Base-by-base conservation (phyloP, 2,797 vertebrate genomes). In the Limosa lapponica region DNA sequence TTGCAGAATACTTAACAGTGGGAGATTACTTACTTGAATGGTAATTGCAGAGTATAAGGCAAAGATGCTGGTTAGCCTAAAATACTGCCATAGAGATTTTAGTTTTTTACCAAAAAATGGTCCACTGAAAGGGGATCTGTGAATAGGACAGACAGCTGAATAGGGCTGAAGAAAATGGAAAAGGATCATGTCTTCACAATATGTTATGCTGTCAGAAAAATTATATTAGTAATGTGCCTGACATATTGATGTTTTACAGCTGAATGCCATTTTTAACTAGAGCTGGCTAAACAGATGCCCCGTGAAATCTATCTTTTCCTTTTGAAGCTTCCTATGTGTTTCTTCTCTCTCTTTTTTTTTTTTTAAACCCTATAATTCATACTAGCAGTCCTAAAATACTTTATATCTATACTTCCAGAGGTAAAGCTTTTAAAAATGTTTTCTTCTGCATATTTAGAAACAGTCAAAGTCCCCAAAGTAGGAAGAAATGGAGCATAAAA, bases 161-260 rank as follows among this genome's bases (percentile, higher is more conserved):
- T 80, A 27, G 10, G 49, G 8, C 9, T 89, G 48, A 85, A 79
- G 48, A 81, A 94, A 83, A 90, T 3, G 0, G 23, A 61, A 79
- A 71, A 83, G 54, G 87, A 97, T 85, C 32, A 48, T 89, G 19
- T 84, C 55, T 87, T 96, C 48, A 91, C 49, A 97, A 70, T 93
- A 95, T 71, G 71, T 58, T 94, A 69, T 49, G 87, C 62, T 91
- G 41, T 90, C 93, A 96, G 92, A 95, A 94, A 89, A 97, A 97
- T 94, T 91, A 82, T 86, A 93, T 91, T 97, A 96, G 72, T 74
- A 88, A 90, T 95, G 51, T 93, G 87, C 93, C 90, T 96, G 93
- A 94, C 89, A 96, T 96, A 95, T 90, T 97, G 92, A 91, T 95
- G 57, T 94, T 97, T 97, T 95, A 96, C 74, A 97, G 95, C 34